Evolutionary conservation across 2,797 vertebrate genomes (phyloP), one percentile per base, ranked within the genome.

Genomic region (Myotis vivesi): DNA sequence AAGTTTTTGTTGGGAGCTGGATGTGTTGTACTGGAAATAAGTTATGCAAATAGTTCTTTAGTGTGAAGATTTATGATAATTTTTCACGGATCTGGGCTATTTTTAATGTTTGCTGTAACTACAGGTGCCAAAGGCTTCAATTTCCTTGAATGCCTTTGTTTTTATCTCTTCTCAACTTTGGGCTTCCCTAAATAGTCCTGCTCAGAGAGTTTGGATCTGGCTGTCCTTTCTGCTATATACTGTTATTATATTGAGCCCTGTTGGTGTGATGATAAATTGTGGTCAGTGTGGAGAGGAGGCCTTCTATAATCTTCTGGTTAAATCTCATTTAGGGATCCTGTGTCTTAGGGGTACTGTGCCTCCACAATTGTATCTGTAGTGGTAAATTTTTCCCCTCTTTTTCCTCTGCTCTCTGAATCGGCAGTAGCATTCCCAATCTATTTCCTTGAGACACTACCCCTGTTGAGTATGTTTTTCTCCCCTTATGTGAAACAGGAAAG

Each of bases 1-100:
- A 79, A 84, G 57, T 87, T 95, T 90, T 73, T 51, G 51, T 72
- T 87, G 81, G 81, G 20, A 87, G 33, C 33, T 94, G 2, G 7
- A n/a, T 75, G 23, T 86, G 3, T 51, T 76, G 0, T 55, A n/a
- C 8, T n/a, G 4, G 75, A 46, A 73, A 79, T 36, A 68, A 66
- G 11, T 81, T 57, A 33, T 28, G 5, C 79, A 77, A 90, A 62
- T 23, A 36, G 2, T 41, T 89, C 25, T 66, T 93, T 13, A 59
- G 20, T 83, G n/a, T 64, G 17, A 64, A 9, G 28, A 8, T 41
- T 53, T 92, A 36, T 57, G 9, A 53, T 66, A 76, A 30, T 69
- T 9, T 72, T 3, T 51, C 30, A 92, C 16, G 9, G 62, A 36
- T 44, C 44, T 44, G 20, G 13, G n/a, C 66, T 41, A 20, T 66